Base-by-base conservation (phyloP, 2,888 invertebrate species). In the Cheilosia pagana region DNA sequence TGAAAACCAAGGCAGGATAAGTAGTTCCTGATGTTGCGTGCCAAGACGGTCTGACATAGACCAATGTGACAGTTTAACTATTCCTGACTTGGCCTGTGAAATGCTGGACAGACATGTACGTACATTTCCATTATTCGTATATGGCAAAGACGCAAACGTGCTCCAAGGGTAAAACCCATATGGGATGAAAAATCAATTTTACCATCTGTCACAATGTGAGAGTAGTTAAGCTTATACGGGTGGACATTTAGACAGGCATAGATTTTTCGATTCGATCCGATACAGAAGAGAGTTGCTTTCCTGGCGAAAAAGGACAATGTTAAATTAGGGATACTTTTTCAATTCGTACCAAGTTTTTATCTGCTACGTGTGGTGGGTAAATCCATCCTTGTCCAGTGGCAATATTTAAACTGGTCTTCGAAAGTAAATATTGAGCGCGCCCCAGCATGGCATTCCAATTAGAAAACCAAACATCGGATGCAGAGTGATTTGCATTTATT, bases 131-230 rank as follows among this genome's bases (percentile, higher is more conserved):
- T 48, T 70, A 70, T 59, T 48, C 23, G 70, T 28, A 41, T 53
- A 25, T n/a, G n/a, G 25, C 53, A 67, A 12, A 70, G 57, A 25
- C 35, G 59, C 7, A 31, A 43, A 55, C 43, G 45, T 43, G 45
- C 41, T 19, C 35, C 19, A 28, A 21, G 25, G 12, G 7, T n/a
- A 70, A 43, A 48, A 0, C 14, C 43, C 53, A 28, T 31, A 21
- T 31, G 72, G 39, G 60, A 43, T 60, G 59, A 67, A 60, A 79
- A 81, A 81, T 81, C 81, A 74, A 81, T 81, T 74, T 41, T 21
- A 48, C 53, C 74, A 81, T 81, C 59, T 79, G 79, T 52, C 74
- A 81, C 21, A 41, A 48, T 63, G 67, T 10, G 55, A 48, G 68
- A 82, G 77, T 77, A 65, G 67, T 72, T 82, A 67, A 77, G 82